A percentile compares a stretch with the other conserved stretches of the same genome.
Evolutionary conservation across 2,113 vertebrate species (phyloP).

Genomic region (Steatornis caripensis): DNA sequence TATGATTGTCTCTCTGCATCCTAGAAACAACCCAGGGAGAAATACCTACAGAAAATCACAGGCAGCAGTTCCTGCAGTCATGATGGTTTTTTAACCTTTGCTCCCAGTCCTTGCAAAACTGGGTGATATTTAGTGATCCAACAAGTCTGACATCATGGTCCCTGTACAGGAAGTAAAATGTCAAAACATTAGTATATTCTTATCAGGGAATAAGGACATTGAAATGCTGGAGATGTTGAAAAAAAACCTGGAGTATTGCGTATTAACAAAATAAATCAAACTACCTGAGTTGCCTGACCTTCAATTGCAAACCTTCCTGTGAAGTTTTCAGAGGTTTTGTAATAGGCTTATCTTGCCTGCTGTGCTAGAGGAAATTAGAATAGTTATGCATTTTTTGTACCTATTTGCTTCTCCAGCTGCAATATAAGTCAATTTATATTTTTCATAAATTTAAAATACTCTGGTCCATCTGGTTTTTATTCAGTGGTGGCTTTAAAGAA

Average conservation of each 20-base stretch:
- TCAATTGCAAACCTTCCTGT: neutral
- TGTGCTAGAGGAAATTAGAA: neutral
- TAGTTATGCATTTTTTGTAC: neutral
- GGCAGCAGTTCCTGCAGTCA: neutral
- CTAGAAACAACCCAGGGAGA: neutral
- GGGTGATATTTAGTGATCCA: neutral
- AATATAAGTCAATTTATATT: neutral
- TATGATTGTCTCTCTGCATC: neutral
- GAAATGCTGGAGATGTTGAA: neutral
- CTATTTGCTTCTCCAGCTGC: neutral
- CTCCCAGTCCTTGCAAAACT: neutral
- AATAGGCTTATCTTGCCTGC: neutral
- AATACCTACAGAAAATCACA: neutral
- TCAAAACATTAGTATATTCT: neutral
- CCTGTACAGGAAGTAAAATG: neutral
- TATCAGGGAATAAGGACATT: neutral
- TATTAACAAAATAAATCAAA: neutral
- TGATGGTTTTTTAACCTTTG: neutral
- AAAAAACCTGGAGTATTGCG: neutral
- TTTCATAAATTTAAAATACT: neutral
- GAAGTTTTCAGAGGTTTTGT: neutral
- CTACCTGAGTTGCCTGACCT: neutral
- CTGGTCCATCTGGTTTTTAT: neutral
- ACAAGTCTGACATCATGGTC: neutral
- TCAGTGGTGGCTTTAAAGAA: neutral